A percentile compares a stretch with the other conserved stretches of the same genome.
These are phyloP conservation scores for Emmelina monodactyla DNA, from an alignment of 2,888 invertebrate genomes.

Conservation along the genomic window DNA sequence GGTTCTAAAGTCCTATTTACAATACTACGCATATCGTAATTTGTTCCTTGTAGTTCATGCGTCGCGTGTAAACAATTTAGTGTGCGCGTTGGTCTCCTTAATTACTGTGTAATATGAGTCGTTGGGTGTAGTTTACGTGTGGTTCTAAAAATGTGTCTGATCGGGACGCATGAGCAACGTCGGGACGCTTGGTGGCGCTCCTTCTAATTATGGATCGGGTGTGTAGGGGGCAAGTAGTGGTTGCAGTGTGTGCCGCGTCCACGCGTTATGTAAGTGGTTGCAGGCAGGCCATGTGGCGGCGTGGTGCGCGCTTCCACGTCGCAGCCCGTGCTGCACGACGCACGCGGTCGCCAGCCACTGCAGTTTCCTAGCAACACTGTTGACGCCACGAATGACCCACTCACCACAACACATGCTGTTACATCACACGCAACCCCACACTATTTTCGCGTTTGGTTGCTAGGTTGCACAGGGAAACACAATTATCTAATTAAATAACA, in stretches of 20 bases:
- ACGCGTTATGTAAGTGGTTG: not conserved
- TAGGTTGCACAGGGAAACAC: conserved; percentile 10
- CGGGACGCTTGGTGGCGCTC: conserved; percentile 49
- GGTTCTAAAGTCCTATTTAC: conserved; percentile 22
- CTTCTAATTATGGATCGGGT: conserved; percentile 61
- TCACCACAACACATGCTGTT: conserved; percentile 58
- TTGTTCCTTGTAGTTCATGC: conserved; percentile 23
- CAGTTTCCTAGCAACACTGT: conserved; percentile 65
- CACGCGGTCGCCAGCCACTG: conserved; percentile 29
- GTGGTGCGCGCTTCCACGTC: conserved; percentile 46
- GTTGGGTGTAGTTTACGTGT: conserved; percentile 55
- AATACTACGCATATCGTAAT: conserved; percentile 43
- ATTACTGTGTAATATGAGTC: conserved; percentile 14
- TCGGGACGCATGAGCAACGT: conserved; percentile 42
- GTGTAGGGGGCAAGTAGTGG: conserved; percentile 22
- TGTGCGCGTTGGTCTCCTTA: conserved; percentile 3
- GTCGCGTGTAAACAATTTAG: conserved; percentile 21
- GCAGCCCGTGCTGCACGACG: conserved; percentile 32
- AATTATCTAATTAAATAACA: not conserved
- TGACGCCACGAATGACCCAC: conserved; percentile 56
- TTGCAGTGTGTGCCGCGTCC: not conserved
- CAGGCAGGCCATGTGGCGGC: conserved; percentile 1
- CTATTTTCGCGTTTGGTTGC: conserved; percentile 10
- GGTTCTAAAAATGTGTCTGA: conserved; percentile 58
- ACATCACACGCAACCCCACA: conserved; percentile 36